These are phyloP conservation scores for Xestia xanthographa DNA, from an alignment of 2,888 invertebrate species.

Conservation along the genomic window DNA sequence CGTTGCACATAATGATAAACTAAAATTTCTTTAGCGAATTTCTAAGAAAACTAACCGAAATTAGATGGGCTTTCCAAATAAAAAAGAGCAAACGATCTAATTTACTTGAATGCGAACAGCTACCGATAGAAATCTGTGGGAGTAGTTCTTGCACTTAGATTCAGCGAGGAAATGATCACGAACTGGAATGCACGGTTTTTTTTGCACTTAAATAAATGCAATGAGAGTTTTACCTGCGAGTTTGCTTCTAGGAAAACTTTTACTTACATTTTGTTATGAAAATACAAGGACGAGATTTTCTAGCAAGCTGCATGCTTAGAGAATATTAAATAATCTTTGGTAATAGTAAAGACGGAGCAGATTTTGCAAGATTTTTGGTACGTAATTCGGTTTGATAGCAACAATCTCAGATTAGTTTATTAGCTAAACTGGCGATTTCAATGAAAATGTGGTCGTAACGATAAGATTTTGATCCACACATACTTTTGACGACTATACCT, in stretches of 20 bases:
- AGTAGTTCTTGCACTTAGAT: slow-evolving; percentile 51
- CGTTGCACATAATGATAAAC: neutral
- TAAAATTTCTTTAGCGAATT: neutral
- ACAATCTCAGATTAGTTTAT: neutral
- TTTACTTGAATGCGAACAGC: slow-evolving; percentile 46
- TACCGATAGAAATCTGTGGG: slow-evolving; percentile 52
- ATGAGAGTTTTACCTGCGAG: slow-evolving; percentile 33
- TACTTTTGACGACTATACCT: neutral
- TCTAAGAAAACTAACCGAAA: slow-evolving; percentile 2
- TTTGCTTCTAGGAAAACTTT: slow-evolving; percentile 25
- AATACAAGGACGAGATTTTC: neutral
- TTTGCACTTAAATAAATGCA: slow-evolving; percentile 37
- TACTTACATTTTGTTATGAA: slow-evolving; percentile 13
- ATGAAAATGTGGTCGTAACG: neutral
- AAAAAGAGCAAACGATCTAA: slow-evolving; percentile 45
- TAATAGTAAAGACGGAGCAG: neutral
- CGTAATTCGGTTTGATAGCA: neutral
- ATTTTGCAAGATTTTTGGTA: slow-evolving; percentile 1
- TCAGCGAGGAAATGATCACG: slow-evolving; percentile 46
- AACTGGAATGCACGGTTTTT: slow-evolving; percentile 33
- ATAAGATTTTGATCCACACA: neutral
- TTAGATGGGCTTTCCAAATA: neutral
- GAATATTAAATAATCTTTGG: neutral
- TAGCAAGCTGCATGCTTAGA: neutral
- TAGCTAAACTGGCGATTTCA: neutral